Evolutionary conservation across 2,113 vertebrate genomes (phyloP).

Genomic region (Hymenochirus boettgeri): DNA sequence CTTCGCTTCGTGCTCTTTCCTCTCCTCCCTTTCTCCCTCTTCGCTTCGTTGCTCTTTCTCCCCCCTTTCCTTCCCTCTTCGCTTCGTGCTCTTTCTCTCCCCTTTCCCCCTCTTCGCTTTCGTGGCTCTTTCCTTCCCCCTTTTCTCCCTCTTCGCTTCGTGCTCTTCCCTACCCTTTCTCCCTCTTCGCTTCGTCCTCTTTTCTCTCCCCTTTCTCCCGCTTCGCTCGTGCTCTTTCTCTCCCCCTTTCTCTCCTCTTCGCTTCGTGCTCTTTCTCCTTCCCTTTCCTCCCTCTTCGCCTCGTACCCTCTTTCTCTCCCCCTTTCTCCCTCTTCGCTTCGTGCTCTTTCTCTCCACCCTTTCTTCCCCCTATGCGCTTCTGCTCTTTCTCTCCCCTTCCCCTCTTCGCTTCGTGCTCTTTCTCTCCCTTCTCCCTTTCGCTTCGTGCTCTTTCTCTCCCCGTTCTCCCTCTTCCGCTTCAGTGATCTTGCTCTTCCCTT

Average conservation of each 20-base stretch:
- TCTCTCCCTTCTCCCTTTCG: neutral
- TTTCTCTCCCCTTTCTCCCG: too few species aligned
- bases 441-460: too few species aligned
- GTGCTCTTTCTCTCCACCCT: neutral
- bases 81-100: too few species aligned
- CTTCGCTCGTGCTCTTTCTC: neutral
- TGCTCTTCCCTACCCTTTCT: neutral
- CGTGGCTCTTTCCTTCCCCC: neutral
- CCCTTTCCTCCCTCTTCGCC: neutral
- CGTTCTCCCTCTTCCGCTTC: neutral
- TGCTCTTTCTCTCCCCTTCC: neutral
- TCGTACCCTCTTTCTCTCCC: neutral
- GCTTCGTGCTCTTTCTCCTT: too few species aligned
- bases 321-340: too few species aligned
- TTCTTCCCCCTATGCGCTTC: neutral
- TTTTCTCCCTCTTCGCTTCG: neutral
- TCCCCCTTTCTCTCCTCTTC: neutral
- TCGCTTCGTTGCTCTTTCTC: too few species aligned
- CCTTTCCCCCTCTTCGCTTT: neutral
- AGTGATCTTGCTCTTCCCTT: neutral
- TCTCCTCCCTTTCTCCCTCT: neutral
- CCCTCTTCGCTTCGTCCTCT: neutral
- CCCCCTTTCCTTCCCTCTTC: too few species aligned
- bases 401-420: too few species aligned
- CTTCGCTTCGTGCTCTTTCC: too few species aligned